Base-by-base conservation (phyloP, 2,888 invertebrate species). In the Lycophotia porphyrea region DNA sequence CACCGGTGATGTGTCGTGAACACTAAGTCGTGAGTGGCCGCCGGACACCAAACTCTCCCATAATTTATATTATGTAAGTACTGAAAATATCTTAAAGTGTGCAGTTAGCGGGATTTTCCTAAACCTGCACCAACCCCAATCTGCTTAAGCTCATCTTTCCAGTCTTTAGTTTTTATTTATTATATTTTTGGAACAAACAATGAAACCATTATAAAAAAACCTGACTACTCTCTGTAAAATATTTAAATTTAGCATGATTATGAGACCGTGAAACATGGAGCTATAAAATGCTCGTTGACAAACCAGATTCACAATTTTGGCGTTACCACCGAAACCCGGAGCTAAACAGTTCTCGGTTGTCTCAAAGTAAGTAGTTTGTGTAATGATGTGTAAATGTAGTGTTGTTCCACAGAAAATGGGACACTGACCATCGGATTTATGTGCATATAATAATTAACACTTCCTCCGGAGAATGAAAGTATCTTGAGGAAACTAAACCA, bases 161-260 rank as follows among this genome's bases (percentile, higher is more conserved):
- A 55, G 27, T 55, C 13, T 27, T 27, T 27, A 27, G 52, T 15
- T 55, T 13, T 55, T 13, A 55, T 11, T 24, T n/a, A 24, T 49
- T n/a, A 27, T 55, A 55, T 2, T 27, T 13, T 55, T 27, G 5
- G 27, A 27, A 55, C 5, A 55, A n/a, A 74, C 24, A 73, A 60
- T 60, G 42, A 11, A 31, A 24, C 15, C 49, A 49, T 76, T 70
- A 31, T 15, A 47, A 21, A 52, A 65, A 36, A 65, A 66, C 24
- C 11, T 34, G 15, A n/a, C 34, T 44, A 52, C 70, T 76, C 36
- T 70, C 2, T 60, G 4, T 9, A 65, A 52, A 18, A 75, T 15
- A 15, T 63, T 31, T 15, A 13, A 63, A 55, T 47, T 55, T 24
- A 73, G 11, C 18, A 27, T 61, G 39, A 15, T 15, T 49, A 31